These are phyloP conservation scores for Caerostris extrusa DNA, from an alignment of 1,140 invertebrate genomes.

Conservation along the genomic window DNA sequence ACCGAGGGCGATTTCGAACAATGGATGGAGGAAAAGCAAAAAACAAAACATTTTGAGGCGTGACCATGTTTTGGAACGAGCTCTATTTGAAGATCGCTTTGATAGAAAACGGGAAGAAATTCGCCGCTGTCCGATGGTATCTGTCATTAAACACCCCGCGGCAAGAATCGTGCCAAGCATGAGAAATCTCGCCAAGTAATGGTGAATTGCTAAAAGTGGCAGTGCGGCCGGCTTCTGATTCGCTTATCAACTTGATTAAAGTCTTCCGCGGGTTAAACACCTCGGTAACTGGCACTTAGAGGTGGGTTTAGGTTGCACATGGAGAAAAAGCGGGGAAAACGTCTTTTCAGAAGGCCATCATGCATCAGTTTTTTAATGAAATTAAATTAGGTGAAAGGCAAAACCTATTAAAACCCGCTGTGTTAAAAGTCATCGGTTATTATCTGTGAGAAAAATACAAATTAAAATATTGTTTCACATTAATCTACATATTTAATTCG, in stretches of 20 bases:
- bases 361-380: no score
- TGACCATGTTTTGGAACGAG: background rate
- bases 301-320: background rate
- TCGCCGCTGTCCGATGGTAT: background rate
- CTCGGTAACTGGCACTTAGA: background rate
- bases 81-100: background rate
- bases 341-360: no score
- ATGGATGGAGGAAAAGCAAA: background rate
- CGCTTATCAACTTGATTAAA: constrained; percentile 34
- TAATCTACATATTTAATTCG: no score
- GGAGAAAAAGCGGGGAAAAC: no score
- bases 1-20: constrained; percentile 11
- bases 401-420: no score
- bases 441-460: no score
- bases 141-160: constrained; percentile 21
- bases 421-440: no score
- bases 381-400: no score
- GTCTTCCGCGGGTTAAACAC: background rate
- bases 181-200: background rate
- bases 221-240: background rate
- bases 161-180: background rate
- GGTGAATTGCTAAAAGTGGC: constrained; percentile 22
- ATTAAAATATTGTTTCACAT: no score
- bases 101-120: background rate
- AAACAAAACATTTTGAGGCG: constrained; percentile 10